These are phyloP conservation scores for Squalus acanthias DNA, from an alignment of 2,797 vertebrate species.

Conservation along the genomic window DNA sequence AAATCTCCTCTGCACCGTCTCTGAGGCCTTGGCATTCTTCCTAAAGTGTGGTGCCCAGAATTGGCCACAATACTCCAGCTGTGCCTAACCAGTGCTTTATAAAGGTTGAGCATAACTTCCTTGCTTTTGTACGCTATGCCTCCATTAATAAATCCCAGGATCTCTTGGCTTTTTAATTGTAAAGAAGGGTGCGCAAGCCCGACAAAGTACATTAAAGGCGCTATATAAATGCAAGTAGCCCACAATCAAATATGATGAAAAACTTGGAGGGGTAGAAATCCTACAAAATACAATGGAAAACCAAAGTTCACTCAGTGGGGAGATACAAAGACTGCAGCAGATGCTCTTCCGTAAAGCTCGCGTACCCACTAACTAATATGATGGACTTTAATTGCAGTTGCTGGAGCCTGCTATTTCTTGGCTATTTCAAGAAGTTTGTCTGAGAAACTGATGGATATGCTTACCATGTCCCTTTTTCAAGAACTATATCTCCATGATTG, in stretches of 20 bases:
- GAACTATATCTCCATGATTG: not conserved
- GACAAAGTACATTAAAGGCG: not conserved
- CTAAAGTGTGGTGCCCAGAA: too few relatives aligned
- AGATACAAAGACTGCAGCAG: not conserved
- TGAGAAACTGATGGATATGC: not conserved
- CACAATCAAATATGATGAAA: not conserved
- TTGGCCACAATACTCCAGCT: too few relatives aligned
- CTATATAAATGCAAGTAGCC: not conserved
- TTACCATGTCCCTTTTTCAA: not conserved
- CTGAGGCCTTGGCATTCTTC: too few relatives aligned
- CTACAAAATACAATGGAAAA: not conserved
- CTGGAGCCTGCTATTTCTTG: constrained; percentile 14
- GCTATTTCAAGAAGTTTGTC: not conserved
- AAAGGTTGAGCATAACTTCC: not conserved
- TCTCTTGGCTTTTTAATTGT: not conserved
- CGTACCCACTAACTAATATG: not conserved
- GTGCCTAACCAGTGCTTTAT: too few relatives aligned
- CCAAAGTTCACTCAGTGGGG: too few relatives aligned
- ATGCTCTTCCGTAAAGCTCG: not conserved
- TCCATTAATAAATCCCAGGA: not conserved
- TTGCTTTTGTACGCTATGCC: not conserved
- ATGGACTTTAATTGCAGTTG: not conserved
- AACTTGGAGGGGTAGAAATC: not conserved
- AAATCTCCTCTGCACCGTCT: too few relatives aligned
- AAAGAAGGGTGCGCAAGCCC: not conserved